Evolutionary conservation across 2,113 vertebrate species (phyloP).

Genomic region (Dermatemys mawii): DNA sequence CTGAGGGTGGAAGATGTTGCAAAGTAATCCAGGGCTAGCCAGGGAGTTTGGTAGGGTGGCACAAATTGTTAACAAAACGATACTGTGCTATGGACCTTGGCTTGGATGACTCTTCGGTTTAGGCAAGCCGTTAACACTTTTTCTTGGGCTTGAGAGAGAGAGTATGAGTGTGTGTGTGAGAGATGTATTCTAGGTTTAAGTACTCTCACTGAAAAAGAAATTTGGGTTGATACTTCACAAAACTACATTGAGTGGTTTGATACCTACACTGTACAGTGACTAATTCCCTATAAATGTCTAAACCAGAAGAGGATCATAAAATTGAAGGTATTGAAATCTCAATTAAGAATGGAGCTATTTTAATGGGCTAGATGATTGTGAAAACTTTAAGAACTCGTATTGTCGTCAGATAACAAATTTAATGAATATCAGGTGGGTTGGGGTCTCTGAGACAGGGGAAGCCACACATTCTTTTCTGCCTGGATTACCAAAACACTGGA

Average conservation of each 20-base stretch:
- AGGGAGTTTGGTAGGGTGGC: background rate
- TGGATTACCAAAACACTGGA: background rate
- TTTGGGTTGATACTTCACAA: background rate
- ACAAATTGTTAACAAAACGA: background rate
- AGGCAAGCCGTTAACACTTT: background rate
- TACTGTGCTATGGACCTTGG: background rate
- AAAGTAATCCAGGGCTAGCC: background rate
- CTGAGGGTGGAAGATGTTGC: background rate
- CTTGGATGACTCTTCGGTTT: accelerated
- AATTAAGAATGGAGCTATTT: background rate
- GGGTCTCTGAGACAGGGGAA: background rate
- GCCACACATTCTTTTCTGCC: background rate
- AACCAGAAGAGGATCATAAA: background rate
- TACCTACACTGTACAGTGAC: background rate
- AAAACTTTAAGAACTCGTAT: background rate
- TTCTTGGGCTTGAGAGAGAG: accelerated
- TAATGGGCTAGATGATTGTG: background rate
- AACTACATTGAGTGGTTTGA: background rate
- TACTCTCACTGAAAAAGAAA: accelerated
- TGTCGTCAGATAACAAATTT: background rate
- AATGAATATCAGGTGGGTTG: background rate
- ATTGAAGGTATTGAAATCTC: background rate
- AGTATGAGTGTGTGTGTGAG: no score
- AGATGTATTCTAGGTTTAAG: background rate
- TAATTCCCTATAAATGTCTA: background rate